phyloP scores from a whole-genome alignment of 2,113 vertebrate species.

The Probosciger aterrimus region DNA sequence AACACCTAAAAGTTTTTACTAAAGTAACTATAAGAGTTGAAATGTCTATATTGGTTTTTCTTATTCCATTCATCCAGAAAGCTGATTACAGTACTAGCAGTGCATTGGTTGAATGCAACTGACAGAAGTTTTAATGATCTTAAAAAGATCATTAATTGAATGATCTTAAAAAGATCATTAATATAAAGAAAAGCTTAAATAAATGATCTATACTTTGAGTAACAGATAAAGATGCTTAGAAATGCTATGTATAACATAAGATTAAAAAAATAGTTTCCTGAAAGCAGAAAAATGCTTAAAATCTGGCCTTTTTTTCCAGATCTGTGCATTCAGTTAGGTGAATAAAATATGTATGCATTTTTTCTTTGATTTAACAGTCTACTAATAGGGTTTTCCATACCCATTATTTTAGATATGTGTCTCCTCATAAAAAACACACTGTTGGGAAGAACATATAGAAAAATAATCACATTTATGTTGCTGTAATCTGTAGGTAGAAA shows the following conservation, averaged over 20 bases:
- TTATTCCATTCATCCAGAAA: neutral
- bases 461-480: neutral
- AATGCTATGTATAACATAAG: neutral
- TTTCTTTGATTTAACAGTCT: neutral
- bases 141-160: neutral
- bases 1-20: neutral
- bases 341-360: neutral
- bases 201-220: neutral
- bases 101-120: neutral
- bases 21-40: neutral
- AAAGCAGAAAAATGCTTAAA: neutral
- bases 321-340: neutral
- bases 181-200: neutral
- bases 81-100: neutral
- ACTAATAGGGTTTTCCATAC: neutral
- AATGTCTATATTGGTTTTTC: neutral
- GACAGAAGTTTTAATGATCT: neutral
- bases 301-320: neutral
- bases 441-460: neutral
- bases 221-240: neutral
- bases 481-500: neutral
- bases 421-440: neutral
- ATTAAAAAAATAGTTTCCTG: neutral
- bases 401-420: neutral
- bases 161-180: neutral